These are phyloP conservation scores for Cyrtonyx montezumae DNA, from an alignment of 2,113 vertebrate genomes.

Conservation along the genomic window DNA sequence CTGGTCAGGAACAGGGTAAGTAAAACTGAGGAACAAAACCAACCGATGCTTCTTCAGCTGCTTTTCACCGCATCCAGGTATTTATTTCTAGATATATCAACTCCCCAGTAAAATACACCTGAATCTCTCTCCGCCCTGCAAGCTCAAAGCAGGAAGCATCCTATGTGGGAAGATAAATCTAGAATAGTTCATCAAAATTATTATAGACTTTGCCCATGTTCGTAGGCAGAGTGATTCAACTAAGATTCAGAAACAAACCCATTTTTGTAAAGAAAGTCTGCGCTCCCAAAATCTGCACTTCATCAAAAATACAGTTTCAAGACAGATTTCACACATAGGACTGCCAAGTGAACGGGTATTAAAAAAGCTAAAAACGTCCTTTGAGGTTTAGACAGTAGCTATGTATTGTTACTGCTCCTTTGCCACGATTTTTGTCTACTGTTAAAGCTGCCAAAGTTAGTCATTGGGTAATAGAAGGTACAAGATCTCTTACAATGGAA, in stretches of 20 bases:
- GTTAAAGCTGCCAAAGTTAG: not conserved
- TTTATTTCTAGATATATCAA: not conserved
- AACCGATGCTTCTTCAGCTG: not conserved
- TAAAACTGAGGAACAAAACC: not conserved
- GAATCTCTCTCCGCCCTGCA: not conserved
- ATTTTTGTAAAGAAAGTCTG: not conserved
- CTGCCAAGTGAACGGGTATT: not conserved
- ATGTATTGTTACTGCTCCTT: not conserved
- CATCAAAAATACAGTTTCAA: not conserved
- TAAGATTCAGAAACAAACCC: not conserved
- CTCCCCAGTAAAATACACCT: not conserved
- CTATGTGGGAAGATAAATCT: not conserved
- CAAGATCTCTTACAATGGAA: constrained; percentile 3
- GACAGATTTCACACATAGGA: not conserved
- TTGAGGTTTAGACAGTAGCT: not conserved
- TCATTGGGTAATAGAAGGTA: not conserved
- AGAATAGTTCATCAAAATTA: not conserved
- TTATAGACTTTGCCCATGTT: not conserved
- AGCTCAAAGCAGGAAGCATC: not conserved
- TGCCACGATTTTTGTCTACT: not conserved
- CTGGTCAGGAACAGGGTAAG: not conserved
- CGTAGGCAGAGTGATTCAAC: not conserved
- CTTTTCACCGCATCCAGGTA: not conserved
- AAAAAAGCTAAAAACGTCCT: not conserved
- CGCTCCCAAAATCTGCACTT: not conserved